phyloP scores from a whole-genome alignment of 2,888 invertebrate genomes.

The Mythimna loreyi region DNA sequence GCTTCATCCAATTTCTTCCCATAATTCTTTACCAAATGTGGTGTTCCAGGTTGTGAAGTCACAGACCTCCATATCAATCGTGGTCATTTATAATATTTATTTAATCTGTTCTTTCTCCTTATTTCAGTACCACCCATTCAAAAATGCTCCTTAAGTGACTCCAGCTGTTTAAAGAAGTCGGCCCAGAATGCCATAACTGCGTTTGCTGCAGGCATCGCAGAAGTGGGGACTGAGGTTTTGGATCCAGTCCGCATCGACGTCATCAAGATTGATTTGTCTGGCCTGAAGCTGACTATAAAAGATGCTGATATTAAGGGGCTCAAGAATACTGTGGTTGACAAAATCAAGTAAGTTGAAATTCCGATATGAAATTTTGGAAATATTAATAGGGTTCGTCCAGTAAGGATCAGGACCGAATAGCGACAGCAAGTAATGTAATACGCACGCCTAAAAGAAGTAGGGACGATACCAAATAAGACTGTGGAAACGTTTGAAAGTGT shows the following conservation, averaged over 20 bases:
- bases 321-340: conserved; percentile 70
- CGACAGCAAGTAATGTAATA: no score
- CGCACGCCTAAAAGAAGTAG: no score
- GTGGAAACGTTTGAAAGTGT: no score
- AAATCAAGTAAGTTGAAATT: conserved; percentile 69
- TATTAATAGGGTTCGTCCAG: background rate
- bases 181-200: conserved; percentile 68
- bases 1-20: no score
- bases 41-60: background rate
- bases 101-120: background rate
- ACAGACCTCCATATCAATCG: background rate
- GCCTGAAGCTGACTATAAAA: conserved; percentile 74
- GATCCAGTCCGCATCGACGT: conserved; percentile 76
- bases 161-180: conserved; percentile 69
- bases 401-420: no score
- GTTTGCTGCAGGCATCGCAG: conserved; percentile 75
- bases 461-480: no score
- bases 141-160: conserved; percentile 75
- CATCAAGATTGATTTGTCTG: conserved; percentile 77
- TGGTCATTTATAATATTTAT: background rate
- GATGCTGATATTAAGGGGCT: conserved; percentile 74
- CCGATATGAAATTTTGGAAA: background rate
- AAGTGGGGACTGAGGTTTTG: conserved; percentile 72
- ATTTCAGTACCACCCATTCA: conserved; percentile 74
- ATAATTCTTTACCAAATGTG: no score